These are phyloP conservation scores for Hassar affinis DNA, from an alignment of 2,113 vertebrate species.

Conservation along the genomic window DNA sequence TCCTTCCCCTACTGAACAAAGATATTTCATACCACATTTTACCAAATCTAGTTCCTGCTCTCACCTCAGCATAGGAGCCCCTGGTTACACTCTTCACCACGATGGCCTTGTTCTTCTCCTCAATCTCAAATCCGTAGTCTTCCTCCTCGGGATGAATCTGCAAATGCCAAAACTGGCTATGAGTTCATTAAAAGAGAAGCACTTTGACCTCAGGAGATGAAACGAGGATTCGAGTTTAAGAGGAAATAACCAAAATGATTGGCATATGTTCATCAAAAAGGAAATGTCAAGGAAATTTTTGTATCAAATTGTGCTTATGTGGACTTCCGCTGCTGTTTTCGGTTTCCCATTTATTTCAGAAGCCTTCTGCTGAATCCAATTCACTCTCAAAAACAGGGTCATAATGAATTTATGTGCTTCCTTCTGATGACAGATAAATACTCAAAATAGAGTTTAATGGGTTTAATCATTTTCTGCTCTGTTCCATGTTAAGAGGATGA, in stretches of 20 bases:
- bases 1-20: no score
- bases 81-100: constrained; percentile 90
- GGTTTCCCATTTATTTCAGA: neutral
- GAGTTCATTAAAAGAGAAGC: neutral
- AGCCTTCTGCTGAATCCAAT: neutral
- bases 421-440: neutral
- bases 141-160: constrained; percentile 94
- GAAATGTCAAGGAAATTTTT: neutral
- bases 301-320: neutral
- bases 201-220: neutral
- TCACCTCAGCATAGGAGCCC: constrained; percentile 93
- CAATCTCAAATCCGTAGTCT: constrained; percentile 94
- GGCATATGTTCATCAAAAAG: neutral
- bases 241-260: neutral
- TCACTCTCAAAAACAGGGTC: neutral
- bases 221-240: neutral
- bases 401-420: constrained; percentile 32
- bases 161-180: constrained; percentile 22
- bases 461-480: constrained; percentile 6
- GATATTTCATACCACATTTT: neutral
- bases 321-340: neutral
- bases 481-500: constrained; percentile 25
- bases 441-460: neutral
- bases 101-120: constrained; percentile 93
- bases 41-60: neutral